A percentile compares a stretch with the other conserved stretches of the same genome.
phyloP scores from a whole-genome alignment of 2,797 vertebrate genomes.

The Hemitrygon akajei region DNA sequence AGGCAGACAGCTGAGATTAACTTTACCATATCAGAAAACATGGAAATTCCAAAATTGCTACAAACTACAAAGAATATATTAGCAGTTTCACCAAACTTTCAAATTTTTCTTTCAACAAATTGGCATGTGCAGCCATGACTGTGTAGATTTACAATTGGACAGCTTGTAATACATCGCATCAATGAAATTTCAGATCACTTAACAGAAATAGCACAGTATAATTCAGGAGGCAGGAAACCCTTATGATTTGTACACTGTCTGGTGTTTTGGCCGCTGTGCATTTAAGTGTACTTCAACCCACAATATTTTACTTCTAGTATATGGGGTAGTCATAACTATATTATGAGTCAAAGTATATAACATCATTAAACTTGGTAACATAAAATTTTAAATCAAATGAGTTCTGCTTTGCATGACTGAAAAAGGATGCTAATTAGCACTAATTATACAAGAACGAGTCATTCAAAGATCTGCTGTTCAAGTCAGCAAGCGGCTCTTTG shows the following conservation, averaged over 20 bases:
- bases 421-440: constrained; percentile 16
- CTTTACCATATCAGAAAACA: no score
- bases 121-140: background rate
- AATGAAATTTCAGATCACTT: background rate
- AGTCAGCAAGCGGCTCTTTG: background rate
- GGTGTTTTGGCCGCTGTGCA: background rate
- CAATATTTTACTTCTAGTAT: background rate
- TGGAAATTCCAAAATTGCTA: no score
- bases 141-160: background rate
- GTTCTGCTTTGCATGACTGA: background rate
- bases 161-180: background rate
- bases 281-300: background rate
- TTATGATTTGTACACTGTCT: background rate
- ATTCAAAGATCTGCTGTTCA: constrained; percentile 6
- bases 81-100: no score
- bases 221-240: background rate
- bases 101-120: background rate
- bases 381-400: background rate
- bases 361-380: background rate
- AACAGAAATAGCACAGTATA: background rate
- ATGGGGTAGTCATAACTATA: background rate
- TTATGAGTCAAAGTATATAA: background rate
- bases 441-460: background rate
- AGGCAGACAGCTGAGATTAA: no score
- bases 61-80: no score